These are phyloP conservation scores for Noctua fimbriata DNA, from an alignment of 2,888 invertebrate species.

Conservation along the genomic window DNA sequence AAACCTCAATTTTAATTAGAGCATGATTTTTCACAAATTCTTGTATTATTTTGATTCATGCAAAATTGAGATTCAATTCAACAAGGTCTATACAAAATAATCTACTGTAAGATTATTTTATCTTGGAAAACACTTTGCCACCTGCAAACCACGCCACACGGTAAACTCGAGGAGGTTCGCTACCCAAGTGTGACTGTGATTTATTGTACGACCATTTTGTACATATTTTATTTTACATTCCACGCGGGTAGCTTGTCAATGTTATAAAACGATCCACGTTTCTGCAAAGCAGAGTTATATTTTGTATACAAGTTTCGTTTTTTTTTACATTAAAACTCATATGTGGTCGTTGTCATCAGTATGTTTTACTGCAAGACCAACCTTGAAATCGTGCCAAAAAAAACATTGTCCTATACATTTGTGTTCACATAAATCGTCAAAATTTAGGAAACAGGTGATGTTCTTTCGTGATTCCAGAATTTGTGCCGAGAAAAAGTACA, in stretches of 20 bases:
- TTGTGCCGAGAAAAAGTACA: background rate
- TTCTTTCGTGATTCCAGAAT: background rate
- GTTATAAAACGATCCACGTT: constrained; percentile 39
- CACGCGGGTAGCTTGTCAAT: constrained; percentile 57
- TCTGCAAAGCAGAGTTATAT: constrained; percentile 5
- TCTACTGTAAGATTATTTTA: constrained; percentile 26
- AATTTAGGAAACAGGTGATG: background rate
- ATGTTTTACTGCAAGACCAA: background rate
- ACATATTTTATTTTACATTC: constrained; percentile 57
- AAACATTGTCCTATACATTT: background rate
- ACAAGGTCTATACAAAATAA: constrained; percentile 6
- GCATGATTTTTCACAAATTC: background rate
- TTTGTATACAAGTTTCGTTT: background rate
- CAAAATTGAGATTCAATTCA: background rate
- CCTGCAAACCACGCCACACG: constrained; percentile 25
- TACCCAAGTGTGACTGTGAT: constrained; percentile 52
- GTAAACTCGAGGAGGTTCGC: constrained; percentile 31
- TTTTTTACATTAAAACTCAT: background rate
- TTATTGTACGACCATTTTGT: constrained; percentile 58
- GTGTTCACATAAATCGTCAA: background rate
- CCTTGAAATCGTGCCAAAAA: background rate
- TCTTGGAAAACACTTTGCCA: constrained; percentile 52
- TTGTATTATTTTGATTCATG: background rate
- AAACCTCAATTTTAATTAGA: too few relatives aligned
- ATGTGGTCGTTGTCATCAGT: background rate